Evolutionary conservation across 2,888 invertebrate genomes (phyloP).

Genomic region (Papilio demoleus): DNA sequence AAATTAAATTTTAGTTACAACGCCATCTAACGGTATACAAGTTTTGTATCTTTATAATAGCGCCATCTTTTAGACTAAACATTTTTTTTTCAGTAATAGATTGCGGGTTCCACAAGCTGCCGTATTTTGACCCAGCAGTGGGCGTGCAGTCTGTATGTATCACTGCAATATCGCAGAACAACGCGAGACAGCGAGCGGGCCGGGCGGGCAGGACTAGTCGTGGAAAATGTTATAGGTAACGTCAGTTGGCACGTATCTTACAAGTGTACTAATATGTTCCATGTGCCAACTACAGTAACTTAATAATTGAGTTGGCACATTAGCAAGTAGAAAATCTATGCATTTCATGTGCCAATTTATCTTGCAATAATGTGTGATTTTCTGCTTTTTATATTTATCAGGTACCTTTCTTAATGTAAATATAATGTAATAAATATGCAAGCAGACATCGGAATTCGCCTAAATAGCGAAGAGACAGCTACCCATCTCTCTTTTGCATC

Average conservation of each 20-base stretch:
- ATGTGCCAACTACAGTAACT: no score
- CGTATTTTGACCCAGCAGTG: conserved; percentile 93
- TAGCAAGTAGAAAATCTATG: neutral
- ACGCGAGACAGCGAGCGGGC: conserved; percentile 96
- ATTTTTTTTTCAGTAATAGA: conserved; percentile 89
- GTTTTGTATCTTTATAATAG: no score
- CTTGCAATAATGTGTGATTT: no score
- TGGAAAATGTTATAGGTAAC: conserved; percentile 92
- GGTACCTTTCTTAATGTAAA: no score
- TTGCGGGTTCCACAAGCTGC: conserved; percentile 97
- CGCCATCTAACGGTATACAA: no score
- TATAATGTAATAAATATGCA: no score
- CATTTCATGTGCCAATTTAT: neutral
- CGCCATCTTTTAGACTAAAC: neutral
- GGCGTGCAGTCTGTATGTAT: conserved; percentile 93
- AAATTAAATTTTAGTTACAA: no score
- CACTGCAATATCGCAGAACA: conserved; percentile 92
- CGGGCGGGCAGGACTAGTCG: conserved; percentile 93
- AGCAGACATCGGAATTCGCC: no score
- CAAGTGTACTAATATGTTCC: no score
- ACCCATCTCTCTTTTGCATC: no score
- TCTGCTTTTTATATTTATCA: no score
- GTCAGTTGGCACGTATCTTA: neutral
- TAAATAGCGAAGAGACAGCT: no score
- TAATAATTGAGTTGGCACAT: neutral